Conservation (phyloP, 2,888 invertebrate genomes). For the Dolomedes plantarius region DNA sequence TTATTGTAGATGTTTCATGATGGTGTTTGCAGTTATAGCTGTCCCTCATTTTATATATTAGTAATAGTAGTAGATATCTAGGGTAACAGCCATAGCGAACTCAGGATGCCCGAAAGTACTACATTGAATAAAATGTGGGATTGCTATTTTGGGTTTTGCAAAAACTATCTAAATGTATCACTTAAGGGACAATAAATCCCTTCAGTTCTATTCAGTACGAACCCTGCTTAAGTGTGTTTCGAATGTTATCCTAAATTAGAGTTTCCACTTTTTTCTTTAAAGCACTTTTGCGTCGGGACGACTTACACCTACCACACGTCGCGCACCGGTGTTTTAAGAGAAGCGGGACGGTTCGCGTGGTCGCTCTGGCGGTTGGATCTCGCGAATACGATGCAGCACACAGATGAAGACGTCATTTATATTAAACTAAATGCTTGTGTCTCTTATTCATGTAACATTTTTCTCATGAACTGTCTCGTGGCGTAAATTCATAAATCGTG, state of each 20-base stretch:
- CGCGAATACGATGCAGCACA: conserved; percentile 51
- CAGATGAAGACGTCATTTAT: conserved; percentile 64
- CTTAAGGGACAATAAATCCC: not conserved
- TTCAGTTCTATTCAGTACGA: not conserved
- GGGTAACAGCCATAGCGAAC: not conserved
- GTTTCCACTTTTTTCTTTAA: conserved; percentile 71
- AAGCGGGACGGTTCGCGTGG: conserved; percentile 64
- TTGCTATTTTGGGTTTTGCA: not conserved
- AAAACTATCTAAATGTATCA: not conserved
- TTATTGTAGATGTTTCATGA: too few species aligned
- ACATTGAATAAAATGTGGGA: not conserved
- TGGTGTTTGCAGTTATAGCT: not conserved
- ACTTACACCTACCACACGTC: conserved; percentile 63
- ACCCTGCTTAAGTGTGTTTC: not conserved
- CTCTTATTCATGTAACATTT: conserved; percentile 35
- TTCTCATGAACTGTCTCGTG: conserved; percentile 58
- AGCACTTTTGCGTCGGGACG: conserved; percentile 70
- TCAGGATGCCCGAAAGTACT: not conserved
- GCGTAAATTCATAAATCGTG: conserved; percentile 33
- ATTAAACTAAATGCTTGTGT: conserved; percentile 42
- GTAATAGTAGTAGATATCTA: not conserved
- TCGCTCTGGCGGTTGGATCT: conserved; percentile 61
- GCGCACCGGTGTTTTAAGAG: conserved; percentile 70
- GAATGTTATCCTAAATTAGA: conserved; percentile 51
- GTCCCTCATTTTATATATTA: not conserved